A percentile compares a stretch with the other conserved stretches of the same genome.
Conservation (phyloP, 2,888 invertebrate species). For the Ypsolopha scabrella region DNA sequence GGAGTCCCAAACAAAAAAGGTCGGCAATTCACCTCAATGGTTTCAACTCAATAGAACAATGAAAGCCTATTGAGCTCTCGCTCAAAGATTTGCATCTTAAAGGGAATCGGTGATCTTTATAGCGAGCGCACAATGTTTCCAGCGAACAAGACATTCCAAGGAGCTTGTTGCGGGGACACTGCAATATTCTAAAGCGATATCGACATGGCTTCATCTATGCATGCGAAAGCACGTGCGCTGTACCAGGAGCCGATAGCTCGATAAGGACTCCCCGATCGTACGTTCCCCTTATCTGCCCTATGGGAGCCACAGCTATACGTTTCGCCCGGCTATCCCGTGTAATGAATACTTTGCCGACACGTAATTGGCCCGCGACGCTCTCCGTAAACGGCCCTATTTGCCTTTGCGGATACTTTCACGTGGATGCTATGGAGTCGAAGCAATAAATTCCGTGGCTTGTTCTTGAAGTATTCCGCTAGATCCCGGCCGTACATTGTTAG, state of each 20-base stretch:
- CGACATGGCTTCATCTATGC: conserved; percentile 33
- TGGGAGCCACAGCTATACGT: conserved; percentile 35
- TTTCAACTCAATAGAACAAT: conserved; percentile 39
- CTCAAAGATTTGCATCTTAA: conserved; percentile 41
- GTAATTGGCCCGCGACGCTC: conserved; percentile 40
- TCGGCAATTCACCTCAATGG: conserved; percentile 21
- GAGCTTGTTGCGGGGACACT: conserved; percentile 28
- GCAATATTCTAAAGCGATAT: conserved; percentile 39
- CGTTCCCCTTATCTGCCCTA: conserved; percentile 44
- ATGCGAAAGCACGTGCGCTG: conserved; percentile 51
- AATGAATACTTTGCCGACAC: conserved; percentile 48
- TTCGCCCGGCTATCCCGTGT: conserved; percentile 39
- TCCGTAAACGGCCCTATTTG: conserved; percentile 30
- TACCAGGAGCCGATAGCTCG: conserved; percentile 39
- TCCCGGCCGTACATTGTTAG: background rate
- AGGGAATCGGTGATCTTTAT: conserved; percentile 36
- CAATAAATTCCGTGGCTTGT: conserved; percentile 15
- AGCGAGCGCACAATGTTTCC: conserved; percentile 14
- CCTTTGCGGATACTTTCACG: conserved; percentile 22
- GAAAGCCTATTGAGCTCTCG: conserved; percentile 35
- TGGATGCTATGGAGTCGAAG: conserved; percentile 8
- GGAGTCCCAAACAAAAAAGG: conserved; percentile 25
- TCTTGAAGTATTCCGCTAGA: conserved; percentile 13
- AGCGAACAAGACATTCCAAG: conserved; percentile 19
- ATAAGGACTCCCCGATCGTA: conserved; percentile 49